These are phyloP conservation scores for Ceriagrion tenellum DNA, from an alignment of 2,888 invertebrate genomes.

Conservation along the genomic window DNA sequence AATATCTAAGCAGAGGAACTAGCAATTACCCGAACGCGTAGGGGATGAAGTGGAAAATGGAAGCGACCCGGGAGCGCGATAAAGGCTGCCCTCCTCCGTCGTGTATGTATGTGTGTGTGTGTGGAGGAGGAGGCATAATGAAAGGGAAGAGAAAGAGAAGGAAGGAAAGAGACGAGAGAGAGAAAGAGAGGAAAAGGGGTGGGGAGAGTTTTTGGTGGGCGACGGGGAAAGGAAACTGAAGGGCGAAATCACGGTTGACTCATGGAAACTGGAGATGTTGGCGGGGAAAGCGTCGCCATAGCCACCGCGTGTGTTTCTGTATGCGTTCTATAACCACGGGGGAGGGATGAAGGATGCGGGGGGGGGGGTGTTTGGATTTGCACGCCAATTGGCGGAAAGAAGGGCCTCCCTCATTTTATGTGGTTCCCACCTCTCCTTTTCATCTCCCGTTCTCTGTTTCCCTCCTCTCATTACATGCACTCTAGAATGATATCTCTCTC, in stretches of 20 bases:
- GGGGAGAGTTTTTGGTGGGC: neutral
- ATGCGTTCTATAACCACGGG: neutral
- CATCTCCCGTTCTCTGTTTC: neutral
- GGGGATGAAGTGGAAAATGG: neutral
- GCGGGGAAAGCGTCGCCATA: conserved; percentile 18
- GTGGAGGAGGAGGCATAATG: neutral
- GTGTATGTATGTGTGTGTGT: neutral
- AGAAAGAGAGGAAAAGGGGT: no score
- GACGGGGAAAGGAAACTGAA: neutral
- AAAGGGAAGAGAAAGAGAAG: neutral
- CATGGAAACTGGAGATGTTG: conserved; percentile 56
- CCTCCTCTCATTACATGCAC: neutral
- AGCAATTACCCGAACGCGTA: neutral
- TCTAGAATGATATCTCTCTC: conserved; percentile 7
- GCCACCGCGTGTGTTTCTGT: neutral
- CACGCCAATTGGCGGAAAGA: no score
- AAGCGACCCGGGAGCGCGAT: neutral
- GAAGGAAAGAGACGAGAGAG: neutral
- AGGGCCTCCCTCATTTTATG: no score
- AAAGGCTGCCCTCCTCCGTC: neutral
- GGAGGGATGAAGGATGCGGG: no score
- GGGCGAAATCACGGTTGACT: conserved; percentile 63
- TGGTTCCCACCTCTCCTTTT: neutral
- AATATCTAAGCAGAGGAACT: neutral
- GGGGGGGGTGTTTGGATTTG: neutral